Evolutionary conservation across 2,797 vertebrate genomes (phyloP).

Genomic region (Adrianichthys oophorus): DNA sequence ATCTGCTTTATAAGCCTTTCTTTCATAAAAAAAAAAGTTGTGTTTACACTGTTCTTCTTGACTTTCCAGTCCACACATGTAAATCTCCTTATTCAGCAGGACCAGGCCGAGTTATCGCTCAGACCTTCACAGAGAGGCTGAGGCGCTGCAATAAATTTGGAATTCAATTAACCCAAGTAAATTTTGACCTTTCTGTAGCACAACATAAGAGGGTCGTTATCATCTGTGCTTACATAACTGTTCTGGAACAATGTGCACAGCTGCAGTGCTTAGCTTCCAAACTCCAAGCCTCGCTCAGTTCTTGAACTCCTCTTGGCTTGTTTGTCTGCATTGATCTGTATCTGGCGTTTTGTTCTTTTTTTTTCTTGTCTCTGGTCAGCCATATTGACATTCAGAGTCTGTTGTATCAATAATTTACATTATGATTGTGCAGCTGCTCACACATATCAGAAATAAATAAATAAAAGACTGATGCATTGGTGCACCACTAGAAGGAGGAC

Average conservation of each 20-base stretch:
- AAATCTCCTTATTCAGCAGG: conserved; percentile 29
- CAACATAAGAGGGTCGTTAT: conserved; percentile 21
- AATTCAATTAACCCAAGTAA: conserved; percentile 58
- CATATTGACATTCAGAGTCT: conserved; percentile 65
- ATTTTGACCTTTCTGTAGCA: conserved; percentile 39
- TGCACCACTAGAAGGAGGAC: background rate
- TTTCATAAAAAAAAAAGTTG: conserved; percentile 20
- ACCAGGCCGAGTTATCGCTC: conserved; percentile 31
- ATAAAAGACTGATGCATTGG: conserved; percentile 11
- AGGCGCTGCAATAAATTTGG: conserved; percentile 37
- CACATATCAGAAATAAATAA: conserved; percentile 6
- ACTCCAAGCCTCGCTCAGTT: background rate
- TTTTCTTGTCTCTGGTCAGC: conserved; percentile 34
- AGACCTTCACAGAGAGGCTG: conserved; percentile 37
- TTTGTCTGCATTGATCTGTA: conserved; percentile 30
- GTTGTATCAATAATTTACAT: conserved; percentile 71
- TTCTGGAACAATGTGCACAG: conserved; percentile 4
- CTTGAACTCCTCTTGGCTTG: background rate
- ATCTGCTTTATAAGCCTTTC: conserved; percentile 27
- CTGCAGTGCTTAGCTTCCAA: background rate
- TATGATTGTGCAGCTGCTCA: too few species aligned
- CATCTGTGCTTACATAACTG: conserved; percentile 24
- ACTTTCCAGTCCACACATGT: conserved; percentile 26
- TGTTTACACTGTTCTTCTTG: conserved; percentile 17
- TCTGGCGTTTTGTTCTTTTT: conserved; percentile 14